Evolutionary conservation across 1,140 invertebrate genomes (phyloP).

Genomic region (Leptinotarsa texana): DNA sequence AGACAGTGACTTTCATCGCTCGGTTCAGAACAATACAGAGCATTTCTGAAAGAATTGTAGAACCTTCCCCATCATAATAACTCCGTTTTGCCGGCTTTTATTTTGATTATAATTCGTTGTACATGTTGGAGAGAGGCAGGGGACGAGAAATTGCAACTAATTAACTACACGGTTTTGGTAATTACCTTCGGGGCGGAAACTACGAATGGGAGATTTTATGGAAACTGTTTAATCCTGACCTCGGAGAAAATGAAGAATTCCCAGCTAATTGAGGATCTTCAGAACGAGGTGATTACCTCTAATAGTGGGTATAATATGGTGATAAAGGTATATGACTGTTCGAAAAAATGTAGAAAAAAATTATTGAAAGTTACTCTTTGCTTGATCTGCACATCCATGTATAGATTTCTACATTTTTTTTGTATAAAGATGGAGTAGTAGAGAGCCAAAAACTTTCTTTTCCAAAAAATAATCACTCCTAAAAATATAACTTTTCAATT

Average conservation of each 20-base stretch:
- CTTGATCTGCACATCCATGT: too few species aligned
- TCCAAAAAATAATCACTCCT: too few species aligned
- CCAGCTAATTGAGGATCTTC: neutral
- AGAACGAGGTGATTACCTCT: neutral
- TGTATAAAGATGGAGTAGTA: too few species aligned
- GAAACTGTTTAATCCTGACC: neutral
- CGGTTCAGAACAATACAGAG: neutral
- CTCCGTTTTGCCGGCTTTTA: neutral
- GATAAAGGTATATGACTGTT: too few species aligned
- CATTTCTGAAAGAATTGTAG: neutral
- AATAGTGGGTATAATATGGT: too few species aligned
- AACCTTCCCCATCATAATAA: neutral
- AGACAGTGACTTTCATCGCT: neutral
- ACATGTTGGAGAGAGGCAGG: neutral
- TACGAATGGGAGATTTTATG: neutral
- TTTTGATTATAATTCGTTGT: conserved; percentile 6
- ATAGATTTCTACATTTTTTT: too few species aligned
- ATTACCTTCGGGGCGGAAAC: neutral
- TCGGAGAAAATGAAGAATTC: neutral
- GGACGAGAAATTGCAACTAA: conserved; percentile 2
- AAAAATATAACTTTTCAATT: too few species aligned
- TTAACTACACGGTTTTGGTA: neutral
- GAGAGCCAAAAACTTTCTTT: too few species aligned
- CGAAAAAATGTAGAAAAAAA: too few species aligned
- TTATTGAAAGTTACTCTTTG: too few species aligned